A percentile compares a stretch with the other conserved stretches of the same genome.
These are phyloP conservation scores for Rotaria magnacalcarata DNA, from an alignment of 2,888 invertebrate species.

Conservation along the genomic window DNA sequence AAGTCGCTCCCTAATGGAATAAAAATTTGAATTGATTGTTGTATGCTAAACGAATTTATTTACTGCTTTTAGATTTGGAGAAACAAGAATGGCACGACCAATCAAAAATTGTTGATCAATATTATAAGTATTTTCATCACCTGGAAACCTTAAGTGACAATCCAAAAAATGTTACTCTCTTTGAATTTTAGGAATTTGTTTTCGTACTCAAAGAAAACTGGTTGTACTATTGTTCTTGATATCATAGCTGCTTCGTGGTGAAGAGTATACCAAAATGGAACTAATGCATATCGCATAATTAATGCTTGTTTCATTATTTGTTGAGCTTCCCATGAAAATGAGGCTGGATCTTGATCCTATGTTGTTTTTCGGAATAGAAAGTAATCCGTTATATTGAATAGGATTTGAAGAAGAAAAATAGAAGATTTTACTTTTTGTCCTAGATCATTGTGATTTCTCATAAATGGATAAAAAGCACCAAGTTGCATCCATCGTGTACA, in stretches of 20 bases:
- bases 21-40: background rate
- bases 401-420: no score
- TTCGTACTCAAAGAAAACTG: slow-evolving; percentile 42
- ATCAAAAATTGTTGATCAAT: slow-evolving; percentile 43
- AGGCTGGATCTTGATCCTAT: slow-evolving; percentile 46
- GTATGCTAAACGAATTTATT: background rate
- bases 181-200: background rate
- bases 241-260: slow-evolving; percentile 29
- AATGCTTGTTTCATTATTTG: slow-evolving; percentile 42
- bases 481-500: slow-evolving; percentile 58
- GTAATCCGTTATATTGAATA: no score
- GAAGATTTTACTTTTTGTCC: slow-evolving; percentile 13
- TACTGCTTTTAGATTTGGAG: slow-evolving; percentile 38
- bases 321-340: slow-evolving; percentile 37
- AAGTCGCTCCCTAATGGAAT: slow-evolving; percentile 54
- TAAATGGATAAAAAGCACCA: slow-evolving; percentile 58
- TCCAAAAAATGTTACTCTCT: background rate
- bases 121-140: slow-evolving; percentile 36
- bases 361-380: background rate
- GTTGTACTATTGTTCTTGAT: slow-evolving; percentile 39
- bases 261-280: slow-evolving; percentile 34
- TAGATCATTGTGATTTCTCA: slow-evolving; percentile 55
- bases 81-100: slow-evolving; percentile 42
- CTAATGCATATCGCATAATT: background rate
- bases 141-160: slow-evolving; percentile 1